Evolutionary conservation across 2,888 invertebrate genomes (phyloP).

Genomic region (Prosopocoilus inquinatus): DNA sequence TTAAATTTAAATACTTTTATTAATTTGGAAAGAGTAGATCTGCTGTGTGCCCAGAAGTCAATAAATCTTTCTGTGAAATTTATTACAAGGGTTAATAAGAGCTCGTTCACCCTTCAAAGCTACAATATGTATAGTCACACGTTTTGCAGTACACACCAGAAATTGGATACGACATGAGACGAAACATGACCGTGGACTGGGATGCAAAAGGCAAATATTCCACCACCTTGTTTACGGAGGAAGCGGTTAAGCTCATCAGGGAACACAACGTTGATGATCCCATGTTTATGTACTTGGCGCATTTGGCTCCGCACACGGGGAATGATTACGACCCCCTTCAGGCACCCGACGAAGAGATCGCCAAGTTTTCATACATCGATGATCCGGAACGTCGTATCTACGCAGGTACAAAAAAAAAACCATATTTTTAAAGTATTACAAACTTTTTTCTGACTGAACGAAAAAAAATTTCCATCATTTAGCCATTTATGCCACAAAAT

Average conservation of each 20-base stretch:
- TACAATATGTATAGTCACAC: background rate
- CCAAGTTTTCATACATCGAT: conserved; percentile 65
- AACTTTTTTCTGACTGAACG: too few species aligned
- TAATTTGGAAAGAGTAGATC: too few species aligned
- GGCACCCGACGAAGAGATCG: conserved; percentile 69
- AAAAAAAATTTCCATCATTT: too few species aligned
- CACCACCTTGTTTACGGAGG: conserved; percentile 65
- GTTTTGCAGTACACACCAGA: conserved; percentile 45
- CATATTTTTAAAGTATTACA: too few species aligned
- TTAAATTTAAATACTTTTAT: too few species aligned
- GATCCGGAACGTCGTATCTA: conserved; percentile 65
- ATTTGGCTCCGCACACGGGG: conserved; percentile 68
- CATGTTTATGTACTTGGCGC: conserved; percentile 68
- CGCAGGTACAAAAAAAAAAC: conserved; percentile 62
- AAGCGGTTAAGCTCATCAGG: conserved; percentile 61
- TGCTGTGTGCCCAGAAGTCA: too few species aligned
- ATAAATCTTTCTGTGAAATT: too few species aligned
- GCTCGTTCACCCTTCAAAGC: too few species aligned
- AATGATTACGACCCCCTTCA: conserved; percentile 63
- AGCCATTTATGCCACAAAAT: too few species aligned
- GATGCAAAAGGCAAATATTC: conserved; percentile 60
- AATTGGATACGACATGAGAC: conserved; percentile 62
- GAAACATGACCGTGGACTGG: conserved; percentile 57
- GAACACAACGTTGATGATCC: conserved; percentile 56
- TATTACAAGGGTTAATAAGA: too few species aligned